Base-by-base conservation (phyloP, 2,888 invertebrate species). In the Willowsia nigromaculata region DNA sequence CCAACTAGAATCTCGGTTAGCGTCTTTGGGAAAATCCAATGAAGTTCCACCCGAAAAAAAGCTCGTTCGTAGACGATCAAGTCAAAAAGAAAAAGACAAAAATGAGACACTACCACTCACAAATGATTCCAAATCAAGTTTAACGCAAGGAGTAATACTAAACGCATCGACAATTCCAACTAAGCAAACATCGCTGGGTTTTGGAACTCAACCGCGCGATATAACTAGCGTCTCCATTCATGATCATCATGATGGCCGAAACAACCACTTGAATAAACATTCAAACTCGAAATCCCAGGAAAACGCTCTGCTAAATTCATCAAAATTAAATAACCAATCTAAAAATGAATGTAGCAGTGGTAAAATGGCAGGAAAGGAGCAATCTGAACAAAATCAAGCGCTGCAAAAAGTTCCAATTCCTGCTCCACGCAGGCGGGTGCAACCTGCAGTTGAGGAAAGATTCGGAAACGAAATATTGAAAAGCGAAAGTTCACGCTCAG, bases 191-290 rank as follows among this genome's bases (percentile, higher is more conserved):
- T 11, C 27, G 2, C 62, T 30, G 15, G 27, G 30, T 13, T 3
- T 13, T 27, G 30, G 15, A 65, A 65, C 15, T n/a, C 33, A 15
- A 33, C 33, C 4, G 15, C n/a, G n/a, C n/a, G 30, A 33, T 15
- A 0, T 33, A 6, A 11, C 33, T 1, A 30, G 2, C 5, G n/a
- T 18, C n/a, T 15, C 33, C 33, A 33, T 15, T 5, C 9, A 37
- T 27, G 27, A 37, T n/a, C 65, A 65, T 30, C 65, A 62, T 62
- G 62, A 65, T 65, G 65, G 1, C 30, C 22, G n/a, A 59, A 30
- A 30, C 33, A 27, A 43, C 40, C 86, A 86, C 25, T 40, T 86
- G 80, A 80, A 53, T 27, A 80, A 86, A 86, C 86, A 80, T 13
- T 40, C 68, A n/a, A 33, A 80, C 50, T 68, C 86, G 1, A 40